Base-by-base conservation (phyloP, 2,888 invertebrate genomes). In the Phanerotoma sp. region DNA sequence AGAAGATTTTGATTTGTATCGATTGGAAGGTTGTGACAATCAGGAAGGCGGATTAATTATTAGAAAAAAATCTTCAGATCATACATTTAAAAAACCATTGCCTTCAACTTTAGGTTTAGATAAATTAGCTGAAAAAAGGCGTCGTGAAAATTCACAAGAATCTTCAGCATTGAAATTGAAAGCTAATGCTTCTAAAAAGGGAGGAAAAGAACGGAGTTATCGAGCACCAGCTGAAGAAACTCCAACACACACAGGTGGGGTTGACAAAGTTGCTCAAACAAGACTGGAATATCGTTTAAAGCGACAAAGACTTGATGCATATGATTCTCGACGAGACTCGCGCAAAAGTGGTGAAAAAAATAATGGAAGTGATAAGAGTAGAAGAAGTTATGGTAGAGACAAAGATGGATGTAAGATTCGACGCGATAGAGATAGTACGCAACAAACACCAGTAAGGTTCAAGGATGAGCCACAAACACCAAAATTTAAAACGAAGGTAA, bases 161-260 rank as follows among this genome's bases (percentile, higher is more conserved):
- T 2, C 75, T 75, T 55, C 71, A 67, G 5, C 70, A 67, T 49
- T 72, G 68, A 65, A 71, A 70, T 57, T 54, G 9, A 22, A 53
- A 77, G 13, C 66, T 56, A 78, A 76, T 61, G 57, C 51, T 15
- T 30, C 51, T 25, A 67, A 52, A 33, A 54, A 61, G 0, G 69
- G 71, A 1, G 60, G 62, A 9, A 77, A 70, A 45, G 73, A 72
- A 49, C 81, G 90, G 42, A 87, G 91, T 73, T 91, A 95, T 70
- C 84, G 96, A 44, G 82, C 85, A 45, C 82, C 87, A 10, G 84
- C 87, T 66, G 88, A 89, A 67, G 96, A 97, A 79, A 96, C 96
- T 0, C 97, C 97, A 0, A 91, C 96, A 0, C 87, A 96, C 70
- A 94, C 96, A 0, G 96, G 96, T 4, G 96, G 96, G 5, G 89